A percentile compares a stretch with the other conserved stretches of the same genome.
These are phyloP conservation scores for Siniperca scherzeri DNA, from an alignment of 2,797 vertebrate genomes.

Conservation along the genomic window DNA sequence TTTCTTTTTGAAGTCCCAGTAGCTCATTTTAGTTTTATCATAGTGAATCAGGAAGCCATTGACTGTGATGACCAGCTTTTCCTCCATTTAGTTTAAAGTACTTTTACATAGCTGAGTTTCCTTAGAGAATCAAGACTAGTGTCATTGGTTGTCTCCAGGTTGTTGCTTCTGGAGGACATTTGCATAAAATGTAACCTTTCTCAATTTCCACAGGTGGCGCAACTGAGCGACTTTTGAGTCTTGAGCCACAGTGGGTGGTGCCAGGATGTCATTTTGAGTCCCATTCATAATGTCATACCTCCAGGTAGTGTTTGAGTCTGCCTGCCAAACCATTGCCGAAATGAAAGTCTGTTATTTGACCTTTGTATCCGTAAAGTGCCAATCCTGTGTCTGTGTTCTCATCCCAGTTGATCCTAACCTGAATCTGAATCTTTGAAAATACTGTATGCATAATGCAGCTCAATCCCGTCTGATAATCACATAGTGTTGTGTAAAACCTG, in stretches of 20 bases:
- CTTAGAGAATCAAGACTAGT: neutral
- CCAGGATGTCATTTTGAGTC: constrained; percentile 5
- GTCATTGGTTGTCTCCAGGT: neutral
- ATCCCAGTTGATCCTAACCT: neutral
- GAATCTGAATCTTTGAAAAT: constrained; percentile 26
- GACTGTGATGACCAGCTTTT: neutral
- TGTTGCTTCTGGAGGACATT: constrained; percentile 1
- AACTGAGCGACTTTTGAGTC: constrained; percentile 7
- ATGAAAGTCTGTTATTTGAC: constrained; percentile 14
- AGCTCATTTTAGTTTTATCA: neutral
- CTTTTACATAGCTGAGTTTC: neutral
- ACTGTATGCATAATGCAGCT: constrained; percentile 8
- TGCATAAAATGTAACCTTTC: neutral
- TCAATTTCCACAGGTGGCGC: neutral
- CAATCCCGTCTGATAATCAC: constrained; percentile 1
- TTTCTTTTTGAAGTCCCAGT: neutral
- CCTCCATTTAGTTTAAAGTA: neutral
- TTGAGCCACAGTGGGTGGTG: neutral
- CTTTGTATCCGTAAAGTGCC: constrained; percentile 5
- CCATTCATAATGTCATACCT: neutral
- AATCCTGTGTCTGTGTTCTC: neutral
- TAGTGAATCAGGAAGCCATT: neutral
- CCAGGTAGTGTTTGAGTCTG: neutral
- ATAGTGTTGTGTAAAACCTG: neutral
- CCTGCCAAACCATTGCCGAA: constrained; percentile 7